Evolutionary conservation across 1,140 invertebrate species (phyloP).

Genomic region (Mylabris phalerata): DNA sequence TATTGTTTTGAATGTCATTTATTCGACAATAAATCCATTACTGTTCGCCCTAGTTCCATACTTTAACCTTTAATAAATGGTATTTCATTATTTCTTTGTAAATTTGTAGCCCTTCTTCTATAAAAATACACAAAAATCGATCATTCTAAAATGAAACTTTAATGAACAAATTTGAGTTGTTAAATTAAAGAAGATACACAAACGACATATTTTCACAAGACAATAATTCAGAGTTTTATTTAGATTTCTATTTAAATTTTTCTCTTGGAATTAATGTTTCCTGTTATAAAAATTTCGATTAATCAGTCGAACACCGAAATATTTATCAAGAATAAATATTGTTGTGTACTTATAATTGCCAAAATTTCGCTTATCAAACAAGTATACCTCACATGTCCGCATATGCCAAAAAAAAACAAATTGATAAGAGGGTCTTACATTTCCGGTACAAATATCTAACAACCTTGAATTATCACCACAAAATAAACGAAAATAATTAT

Average conservation of each 20-base stretch:
- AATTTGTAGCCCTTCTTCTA: too few relatives aligned
- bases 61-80: too few relatives aligned
- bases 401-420: not conserved
- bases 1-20: too few relatives aligned
- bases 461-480: slow-evolving; percentile 18
- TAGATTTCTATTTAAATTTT: slow-evolving; percentile 1
- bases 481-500: not conserved
- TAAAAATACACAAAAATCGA: too few relatives aligned
- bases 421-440: slow-evolving; percentile 17
- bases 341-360: not conserved
- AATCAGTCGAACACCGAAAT: too few relatives aligned
- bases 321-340: too few relatives aligned
- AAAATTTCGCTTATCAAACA: slow-evolving; percentile 14
- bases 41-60: too few relatives aligned
- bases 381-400: not conserved
- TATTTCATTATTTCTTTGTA: too few relatives aligned
- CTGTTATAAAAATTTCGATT: slow-evolving; percentile 7
- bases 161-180: too few relatives aligned
- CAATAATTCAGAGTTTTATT: slow-evolving; percentile 5
- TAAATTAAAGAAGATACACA: too few relatives aligned
- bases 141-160: too few relatives aligned
- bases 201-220: not conserved
- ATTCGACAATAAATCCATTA: too few relatives aligned
- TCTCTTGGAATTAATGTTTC: slow-evolving; percentile 12
- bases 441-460: slow-evolving; percentile 16